Evolutionary conservation across 2,113 vertebrate species (phyloP).

Genomic region (Oryzias woworae): DNA sequence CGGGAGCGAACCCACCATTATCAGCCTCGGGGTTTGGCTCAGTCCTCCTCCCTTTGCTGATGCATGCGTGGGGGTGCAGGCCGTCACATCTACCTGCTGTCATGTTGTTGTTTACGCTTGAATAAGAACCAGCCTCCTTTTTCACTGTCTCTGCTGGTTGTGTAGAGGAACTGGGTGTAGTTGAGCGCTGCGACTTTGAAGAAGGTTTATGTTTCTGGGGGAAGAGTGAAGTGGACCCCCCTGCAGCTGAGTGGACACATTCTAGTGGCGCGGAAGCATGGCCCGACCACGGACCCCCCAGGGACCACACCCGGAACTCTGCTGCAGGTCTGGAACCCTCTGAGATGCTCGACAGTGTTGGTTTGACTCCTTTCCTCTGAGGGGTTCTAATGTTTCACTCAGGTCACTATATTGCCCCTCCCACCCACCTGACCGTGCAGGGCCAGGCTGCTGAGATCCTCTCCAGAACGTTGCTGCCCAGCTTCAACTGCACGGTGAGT

Average conservation of each 20-base stretch:
- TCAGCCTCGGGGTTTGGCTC: no score
- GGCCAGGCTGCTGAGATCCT: constrained; percentile 64
- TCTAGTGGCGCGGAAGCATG: constrained; percentile 54
- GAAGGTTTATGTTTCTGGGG: constrained; percentile 73
- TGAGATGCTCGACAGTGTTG: background rate
- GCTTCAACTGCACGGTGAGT: constrained; percentile 73
- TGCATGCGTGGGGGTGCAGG: no score
- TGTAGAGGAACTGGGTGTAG: constrained; percentile 56
- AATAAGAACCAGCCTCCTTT: background rate
- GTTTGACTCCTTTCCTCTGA: background rate
- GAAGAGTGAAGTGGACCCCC: constrained; percentile 37
- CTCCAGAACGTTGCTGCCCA: constrained; percentile 72
- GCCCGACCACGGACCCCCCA: constrained; percentile 59
- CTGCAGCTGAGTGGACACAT: constrained; percentile 55
- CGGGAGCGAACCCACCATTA: no score
- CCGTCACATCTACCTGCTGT: no score
- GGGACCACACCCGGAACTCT: constrained; percentile 76
- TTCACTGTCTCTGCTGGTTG: background rate
- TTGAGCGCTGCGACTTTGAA: constrained; percentile 74
- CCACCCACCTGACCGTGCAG: constrained; percentile 13
- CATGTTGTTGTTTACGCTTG: no score
- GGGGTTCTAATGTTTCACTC: background rate
- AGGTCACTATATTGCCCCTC: constrained; percentile 73
- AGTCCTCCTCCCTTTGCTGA: no score
- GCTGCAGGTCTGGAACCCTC: constrained; percentile 62